Percentiles rank a stretch among this genome's conserved stretches.
phyloP scores from a whole-genome alignment of 2,888 invertebrate genomes.

The Tipula confusa region DNA sequence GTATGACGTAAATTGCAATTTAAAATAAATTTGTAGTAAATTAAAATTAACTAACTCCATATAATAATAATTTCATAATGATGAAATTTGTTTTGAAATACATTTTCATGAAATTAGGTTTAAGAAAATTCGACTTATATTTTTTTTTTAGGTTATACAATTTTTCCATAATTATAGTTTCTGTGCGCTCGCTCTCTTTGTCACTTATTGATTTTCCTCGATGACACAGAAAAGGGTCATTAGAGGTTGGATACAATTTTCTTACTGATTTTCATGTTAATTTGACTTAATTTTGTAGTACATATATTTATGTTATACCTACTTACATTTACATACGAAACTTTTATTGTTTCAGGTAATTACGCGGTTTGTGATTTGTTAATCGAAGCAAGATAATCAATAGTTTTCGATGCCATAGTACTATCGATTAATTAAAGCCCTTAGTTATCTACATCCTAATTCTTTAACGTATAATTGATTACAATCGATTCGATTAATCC shows the following conservation, averaged over 20 bases:
- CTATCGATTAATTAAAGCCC: neutral
- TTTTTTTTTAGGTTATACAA: neutral
- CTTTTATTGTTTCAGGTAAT: too few species aligned
- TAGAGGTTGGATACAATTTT: neutral
- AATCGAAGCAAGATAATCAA: neutral
- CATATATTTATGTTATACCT: too few species aligned
- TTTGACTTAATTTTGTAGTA: neutral
- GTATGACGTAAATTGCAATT: slow-evolving; percentile 14
- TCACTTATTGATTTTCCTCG: neutral
- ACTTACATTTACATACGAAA: too few species aligned
- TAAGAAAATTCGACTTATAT: neutral
- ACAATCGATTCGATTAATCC: too few species aligned
- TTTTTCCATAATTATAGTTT: neutral
- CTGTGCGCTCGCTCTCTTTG: neutral
- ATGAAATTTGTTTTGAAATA: neutral
- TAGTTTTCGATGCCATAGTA: neutral
- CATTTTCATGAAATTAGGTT: neutral
- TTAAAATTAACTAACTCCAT: neutral
- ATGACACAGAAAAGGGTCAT: slow-evolving; percentile 20
- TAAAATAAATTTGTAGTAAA: neutral
- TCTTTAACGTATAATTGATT: too few species aligned
- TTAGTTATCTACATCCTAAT: neutral
- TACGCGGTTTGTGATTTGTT: too few species aligned
- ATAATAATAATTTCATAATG: neutral
- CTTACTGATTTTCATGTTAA: too few species aligned